Conservation (phyloP, 2,113 vertebrate genomes). For the Nothoprocta pentlandii region DNA sequence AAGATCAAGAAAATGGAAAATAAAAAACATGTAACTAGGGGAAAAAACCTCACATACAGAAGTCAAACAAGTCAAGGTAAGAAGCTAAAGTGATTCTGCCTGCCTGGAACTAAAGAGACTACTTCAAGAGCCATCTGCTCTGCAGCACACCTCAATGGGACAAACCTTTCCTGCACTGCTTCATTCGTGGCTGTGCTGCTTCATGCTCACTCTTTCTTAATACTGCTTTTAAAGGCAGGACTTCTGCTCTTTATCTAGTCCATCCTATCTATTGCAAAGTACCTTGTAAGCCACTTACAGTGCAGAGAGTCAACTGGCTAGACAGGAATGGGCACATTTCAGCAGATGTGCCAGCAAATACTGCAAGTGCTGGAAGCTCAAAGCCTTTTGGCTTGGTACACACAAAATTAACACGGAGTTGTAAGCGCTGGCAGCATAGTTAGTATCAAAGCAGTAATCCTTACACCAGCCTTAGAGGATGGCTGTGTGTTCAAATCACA, state of each 20-base stretch:
- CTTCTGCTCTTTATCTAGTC: neutral
- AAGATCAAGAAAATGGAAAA: neutral
- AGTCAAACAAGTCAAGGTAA: accelerated
- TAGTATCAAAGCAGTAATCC: neutral
- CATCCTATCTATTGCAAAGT: neutral
- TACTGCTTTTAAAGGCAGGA: neutral
- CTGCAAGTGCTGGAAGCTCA: neutral
- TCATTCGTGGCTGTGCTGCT: neutral
- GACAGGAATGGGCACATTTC: neutral
- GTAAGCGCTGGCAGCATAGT: neutral
- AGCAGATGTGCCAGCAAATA: neutral
- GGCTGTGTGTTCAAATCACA: neutral
- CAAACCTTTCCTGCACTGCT: neutral
- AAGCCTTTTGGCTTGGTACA: neutral
- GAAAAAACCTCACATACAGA: neutral
- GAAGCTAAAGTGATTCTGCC: neutral
- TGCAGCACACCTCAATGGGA: neutral
- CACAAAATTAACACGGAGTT: neutral
- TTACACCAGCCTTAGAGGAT: neutral
- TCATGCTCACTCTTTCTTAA: neutral
- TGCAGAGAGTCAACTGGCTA: neutral
- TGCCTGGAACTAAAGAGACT: neutral
- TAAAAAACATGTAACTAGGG: neutral
- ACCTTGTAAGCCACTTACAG: neutral
- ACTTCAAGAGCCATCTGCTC: neutral